These are phyloP conservation scores for Cheilosia scutellata DNA, from an alignment of 2,888 invertebrate species.

Conservation along the genomic window DNA sequence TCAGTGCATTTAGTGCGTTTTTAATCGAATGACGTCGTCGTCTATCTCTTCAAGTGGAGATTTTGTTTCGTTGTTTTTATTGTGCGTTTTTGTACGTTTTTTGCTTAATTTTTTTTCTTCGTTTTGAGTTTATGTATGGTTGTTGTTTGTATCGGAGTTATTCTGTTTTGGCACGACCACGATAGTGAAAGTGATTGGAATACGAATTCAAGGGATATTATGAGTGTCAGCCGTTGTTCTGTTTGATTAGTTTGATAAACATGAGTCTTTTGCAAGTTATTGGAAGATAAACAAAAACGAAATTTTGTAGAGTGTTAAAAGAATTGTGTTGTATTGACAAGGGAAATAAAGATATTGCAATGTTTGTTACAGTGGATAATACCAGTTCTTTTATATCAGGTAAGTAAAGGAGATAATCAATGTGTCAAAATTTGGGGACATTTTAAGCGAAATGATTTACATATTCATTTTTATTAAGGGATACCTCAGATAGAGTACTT, in stretches of 20 bases:
- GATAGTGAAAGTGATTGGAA: conserved; percentile 68
- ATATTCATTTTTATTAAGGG: too few species aligned
- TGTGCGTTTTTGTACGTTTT: conserved; percentile 17
- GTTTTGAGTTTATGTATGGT: conserved; percentile 39
- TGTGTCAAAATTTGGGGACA: not conserved
- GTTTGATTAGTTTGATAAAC: conserved; percentile 59
- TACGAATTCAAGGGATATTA: conserved; percentile 21
- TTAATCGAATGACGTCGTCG: conserved; percentile 74
- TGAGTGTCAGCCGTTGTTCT: conserved; percentile 32
- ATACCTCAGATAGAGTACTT: too few species aligned
- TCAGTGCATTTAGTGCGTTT: conserved; percentile 75
- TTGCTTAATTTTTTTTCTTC: conserved; percentile 17
- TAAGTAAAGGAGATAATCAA: conserved; percentile 71
- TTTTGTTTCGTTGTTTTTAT: conserved; percentile 25
- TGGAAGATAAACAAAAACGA: conserved; percentile 26
- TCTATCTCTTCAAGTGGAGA: conserved; percentile 43
- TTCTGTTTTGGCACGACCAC: conserved; percentile 57
- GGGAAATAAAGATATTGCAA: conserved; percentile 76
- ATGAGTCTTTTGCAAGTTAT: conserved; percentile 55
- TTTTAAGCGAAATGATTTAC: too few species aligned
- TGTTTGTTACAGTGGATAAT: conserved; percentile 84
- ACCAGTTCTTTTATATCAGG: conserved; percentile 83
- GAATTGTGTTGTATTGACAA: conserved; percentile 20
- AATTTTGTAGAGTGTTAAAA: conserved; percentile 10
- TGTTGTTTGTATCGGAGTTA: conserved; percentile 36